Evolutionary conservation across 2,797 vertebrate species (phyloP), one percentile per base, ranked within the genome.

Genomic region (Acipenser oxyrinchus): DNA sequence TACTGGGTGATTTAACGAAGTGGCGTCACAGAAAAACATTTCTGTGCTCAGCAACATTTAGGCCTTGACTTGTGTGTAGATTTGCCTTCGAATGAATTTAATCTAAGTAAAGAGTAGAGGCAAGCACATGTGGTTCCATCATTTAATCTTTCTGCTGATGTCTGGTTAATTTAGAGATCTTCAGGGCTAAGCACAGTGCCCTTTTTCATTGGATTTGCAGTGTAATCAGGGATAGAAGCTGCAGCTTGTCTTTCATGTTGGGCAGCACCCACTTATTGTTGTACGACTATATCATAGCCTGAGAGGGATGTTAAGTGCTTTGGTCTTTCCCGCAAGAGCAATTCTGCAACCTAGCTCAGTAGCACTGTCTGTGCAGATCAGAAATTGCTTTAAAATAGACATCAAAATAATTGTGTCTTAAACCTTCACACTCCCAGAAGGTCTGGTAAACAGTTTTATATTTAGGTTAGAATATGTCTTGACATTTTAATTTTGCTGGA

Each of bases 151-250:
- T 6, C 12, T 7, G n/a, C 64, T 49, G 64, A 66, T 59, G 64
- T 12, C 53, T 15, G 64, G 23, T 57, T 66, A 55, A 59, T 48
- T 59, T 37, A 59, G 7, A 10, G 53, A 66, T 66, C 9, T 48
- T 48, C 52, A 10, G 3, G 37, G 7, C 8, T 51, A 48, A 66
- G 64, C 12, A 10, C 23, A 6, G 52, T 48, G 7, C 53, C 52
- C 18, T 50, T 37, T 59, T 66, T 49, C 7, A 15, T n/a, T 59
- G 65, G 65, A 59, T 66, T 66, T 59, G 65, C 55, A 53, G 37
- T 50, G 55, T 49, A 58, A 58, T 66, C 53, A 49, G 65, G 37
- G 53, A 59, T 50, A 53, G 51, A 7, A 49, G 11, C 62, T 63
- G 12, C 37, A 13, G 62, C 11, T 10, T 7, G 10, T 49, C 64